These are phyloP conservation scores for Pseudachorutes palmiensis DNA, from an alignment of 1,140 invertebrate species.

Conservation along the genomic window DNA sequence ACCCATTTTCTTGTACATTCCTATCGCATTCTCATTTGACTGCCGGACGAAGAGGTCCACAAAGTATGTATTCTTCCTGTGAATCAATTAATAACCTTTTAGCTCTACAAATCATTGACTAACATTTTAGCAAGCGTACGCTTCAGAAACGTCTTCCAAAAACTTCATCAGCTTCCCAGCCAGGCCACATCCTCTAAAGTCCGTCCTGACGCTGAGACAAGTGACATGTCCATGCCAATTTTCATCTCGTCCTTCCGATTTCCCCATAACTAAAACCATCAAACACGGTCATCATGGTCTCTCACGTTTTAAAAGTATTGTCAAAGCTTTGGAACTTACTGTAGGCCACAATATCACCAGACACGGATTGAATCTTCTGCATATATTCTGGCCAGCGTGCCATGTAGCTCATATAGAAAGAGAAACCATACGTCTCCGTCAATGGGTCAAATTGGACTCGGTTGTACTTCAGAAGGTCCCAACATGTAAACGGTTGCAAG, in stretches of 20 bases:
- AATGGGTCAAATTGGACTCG: conserved; percentile 93
- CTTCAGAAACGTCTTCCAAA: conserved; percentile 91
- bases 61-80: conserved; percentile 89
- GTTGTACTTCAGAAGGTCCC: conserved; percentile 93
- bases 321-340: conserved; percentile 61
- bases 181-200: conserved; percentile 80
- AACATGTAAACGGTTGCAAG: conserved; percentile 81
- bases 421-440: conserved; percentile 94
- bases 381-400: conserved; percentile 99
- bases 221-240: conserved; percentile 99
- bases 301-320: too few relatives aligned
- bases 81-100: too few relatives aligned
- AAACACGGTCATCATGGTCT: conserved; percentile 15
- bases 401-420: conserved; percentile 96
- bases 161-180: conserved; percentile 91
- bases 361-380: conserved; percentile 88
- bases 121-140: conserved; percentile 52
- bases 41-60: conserved; percentile 98
- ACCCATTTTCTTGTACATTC: conserved; percentile 95
- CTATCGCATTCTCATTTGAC: conserved; percentile 92
- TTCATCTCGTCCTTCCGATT: conserved; percentile 88
- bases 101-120: too few relatives aligned
- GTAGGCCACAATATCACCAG: conserved; percentile 95
- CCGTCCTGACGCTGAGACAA: conserved; percentile 89
- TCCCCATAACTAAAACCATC: conserved; percentile 83